phyloP scores from a whole-genome alignment of 2,888 invertebrate species.

The Penaeus monodon region DNA sequence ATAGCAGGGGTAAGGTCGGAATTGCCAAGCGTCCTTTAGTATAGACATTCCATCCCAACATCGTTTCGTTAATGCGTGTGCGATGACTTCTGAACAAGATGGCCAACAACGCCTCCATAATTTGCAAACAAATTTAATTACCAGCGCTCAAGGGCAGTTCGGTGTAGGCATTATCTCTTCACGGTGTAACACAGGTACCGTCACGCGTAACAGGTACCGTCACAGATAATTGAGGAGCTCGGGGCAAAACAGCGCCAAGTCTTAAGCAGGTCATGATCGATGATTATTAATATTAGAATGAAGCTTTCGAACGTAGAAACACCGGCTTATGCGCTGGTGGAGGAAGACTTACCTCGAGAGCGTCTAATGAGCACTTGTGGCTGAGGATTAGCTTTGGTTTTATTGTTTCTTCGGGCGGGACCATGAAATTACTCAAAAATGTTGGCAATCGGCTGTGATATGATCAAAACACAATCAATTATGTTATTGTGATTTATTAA shows the following conservation, averaged over 20 bases:
- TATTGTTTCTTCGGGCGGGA: slow-evolving; percentile 36
- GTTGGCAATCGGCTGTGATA: no score
- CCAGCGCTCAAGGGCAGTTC: slow-evolving; percentile 2
- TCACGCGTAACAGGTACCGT: slow-evolving; percentile 33
- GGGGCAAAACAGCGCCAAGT: slow-evolving; percentile 8
- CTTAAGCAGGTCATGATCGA: not conserved
- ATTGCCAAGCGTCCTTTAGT: no score
- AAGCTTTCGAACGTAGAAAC: no score
- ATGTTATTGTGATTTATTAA: no score
- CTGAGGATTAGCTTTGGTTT: slow-evolving; percentile 35
- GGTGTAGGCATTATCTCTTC: slow-evolving; percentile 40
- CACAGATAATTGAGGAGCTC: slow-evolving; percentile 32
- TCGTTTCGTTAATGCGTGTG: not conserved
- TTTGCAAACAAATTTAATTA: slow-evolving; percentile 42
- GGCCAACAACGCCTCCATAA: slow-evolving; percentile 16
- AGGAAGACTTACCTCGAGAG: not conserved
- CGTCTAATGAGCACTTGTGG: slow-evolving; percentile 31
- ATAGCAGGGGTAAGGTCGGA: no score
- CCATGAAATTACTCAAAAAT: not conserved
- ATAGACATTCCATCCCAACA: no score
- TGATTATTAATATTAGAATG: no score
- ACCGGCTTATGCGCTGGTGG: no score
- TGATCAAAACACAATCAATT: no score
- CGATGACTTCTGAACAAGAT: slow-evolving; percentile 9
- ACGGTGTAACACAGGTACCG: slow-evolving; percentile 38